Evolutionary conservation across 2,888 invertebrate genomes (phyloP).

Genomic region (Scaptomyza reducta): DNA sequence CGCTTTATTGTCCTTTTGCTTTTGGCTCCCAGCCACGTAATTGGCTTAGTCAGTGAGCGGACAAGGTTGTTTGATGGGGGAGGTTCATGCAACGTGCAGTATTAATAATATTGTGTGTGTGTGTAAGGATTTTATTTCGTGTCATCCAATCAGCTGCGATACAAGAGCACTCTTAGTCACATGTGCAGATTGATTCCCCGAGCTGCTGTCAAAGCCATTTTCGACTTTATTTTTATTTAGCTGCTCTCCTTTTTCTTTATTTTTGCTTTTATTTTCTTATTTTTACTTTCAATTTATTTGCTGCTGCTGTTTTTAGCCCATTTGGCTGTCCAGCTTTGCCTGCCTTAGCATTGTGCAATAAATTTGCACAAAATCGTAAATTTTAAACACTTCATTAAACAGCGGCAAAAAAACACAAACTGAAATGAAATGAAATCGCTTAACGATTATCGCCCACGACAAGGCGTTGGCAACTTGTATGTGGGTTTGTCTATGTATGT

Average conservation of each 20-base stretch:
- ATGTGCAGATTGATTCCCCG: conserved; percentile 67
- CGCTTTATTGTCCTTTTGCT: conserved; percentile 69
- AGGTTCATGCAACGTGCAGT: conserved; percentile 19
- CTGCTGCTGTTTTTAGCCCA: conserved; percentile 6
- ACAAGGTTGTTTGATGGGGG: conserved; percentile 1
- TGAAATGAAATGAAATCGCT: conserved; percentile 47
- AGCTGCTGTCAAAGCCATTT: conserved; percentile 49
- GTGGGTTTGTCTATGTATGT: neutral
- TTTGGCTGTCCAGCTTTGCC: conserved; percentile 15
- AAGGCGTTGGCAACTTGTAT: conserved; percentile 25
- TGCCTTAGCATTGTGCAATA: conserved; percentile 50
- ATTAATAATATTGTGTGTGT: conserved; percentile 50
- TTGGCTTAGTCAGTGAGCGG: conserved; percentile 56
- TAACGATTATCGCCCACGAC: conserved; percentile 52
- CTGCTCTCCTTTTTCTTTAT: neutral
- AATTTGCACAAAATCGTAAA: conserved; percentile 65
- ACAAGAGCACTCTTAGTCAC: conserved; percentile 36
- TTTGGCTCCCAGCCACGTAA: conserved; percentile 36
- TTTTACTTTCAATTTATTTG: conserved; percentile 28
- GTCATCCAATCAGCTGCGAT: conserved; percentile 66
- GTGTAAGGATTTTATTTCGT: conserved; percentile 60
- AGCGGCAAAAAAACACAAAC: conserved; percentile 29
- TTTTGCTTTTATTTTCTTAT: conserved; percentile 1
- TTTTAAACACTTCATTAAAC: conserved; percentile 74
- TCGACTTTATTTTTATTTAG: conserved; percentile 27